A percentile compares a stretch with the other conserved stretches of the same genome.
These are phyloP conservation scores for Poeciliopsis presidionis DNA, from an alignment of 2,797 vertebrate genomes.

Conservation along the genomic window DNA sequence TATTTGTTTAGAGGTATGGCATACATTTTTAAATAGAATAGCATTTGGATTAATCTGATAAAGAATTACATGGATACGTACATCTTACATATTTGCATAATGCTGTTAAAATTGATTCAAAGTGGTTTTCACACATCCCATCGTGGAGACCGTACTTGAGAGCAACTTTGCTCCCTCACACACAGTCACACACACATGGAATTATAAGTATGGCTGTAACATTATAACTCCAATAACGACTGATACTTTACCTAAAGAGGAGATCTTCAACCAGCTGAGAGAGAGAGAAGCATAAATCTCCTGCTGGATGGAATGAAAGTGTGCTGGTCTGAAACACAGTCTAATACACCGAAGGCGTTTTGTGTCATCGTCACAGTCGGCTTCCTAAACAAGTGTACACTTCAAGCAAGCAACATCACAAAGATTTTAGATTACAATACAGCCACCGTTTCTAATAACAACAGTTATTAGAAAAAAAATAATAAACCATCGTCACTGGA, in stretches of 20 bases:
- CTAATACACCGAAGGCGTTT: slow-evolving; percentile 30
- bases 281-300: slow-evolving; percentile 14
- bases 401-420: slow-evolving; percentile 43
- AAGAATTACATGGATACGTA: slow-evolving; percentile 74
- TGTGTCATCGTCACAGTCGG: slow-evolving; percentile 51
- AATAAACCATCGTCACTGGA: slow-evolving; percentile 19
- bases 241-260: slow-evolving; percentile 36
- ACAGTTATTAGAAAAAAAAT: slow-evolving; percentile 29
- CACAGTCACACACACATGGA: neutral
- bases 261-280: slow-evolving; percentile 27
- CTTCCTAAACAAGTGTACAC: slow-evolving; percentile 49
- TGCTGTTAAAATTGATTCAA: slow-evolving; percentile 60
- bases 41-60: slow-evolving; percentile 73
- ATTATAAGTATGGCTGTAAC: slow-evolving; percentile 64
- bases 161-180: neutral
- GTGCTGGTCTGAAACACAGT: slow-evolving; percentile 26
- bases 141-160: slow-evolving; percentile 7
- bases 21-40: slow-evolving; percentile 81
- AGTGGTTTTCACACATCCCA: slow-evolving; percentile 49
- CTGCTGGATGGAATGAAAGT: slow-evolving; percentile 52
- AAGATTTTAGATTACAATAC: slow-evolving; percentile 50
- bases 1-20: slow-evolving; percentile 75
- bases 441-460: slow-evolving; percentile 25
- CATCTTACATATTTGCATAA: slow-evolving; percentile 77
- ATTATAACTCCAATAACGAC: slow-evolving; percentile 46